These are phyloP conservation scores for Chanos chanos DNA, from an alignment of 2,797 vertebrate genomes.

Conservation along the genomic window DNA sequence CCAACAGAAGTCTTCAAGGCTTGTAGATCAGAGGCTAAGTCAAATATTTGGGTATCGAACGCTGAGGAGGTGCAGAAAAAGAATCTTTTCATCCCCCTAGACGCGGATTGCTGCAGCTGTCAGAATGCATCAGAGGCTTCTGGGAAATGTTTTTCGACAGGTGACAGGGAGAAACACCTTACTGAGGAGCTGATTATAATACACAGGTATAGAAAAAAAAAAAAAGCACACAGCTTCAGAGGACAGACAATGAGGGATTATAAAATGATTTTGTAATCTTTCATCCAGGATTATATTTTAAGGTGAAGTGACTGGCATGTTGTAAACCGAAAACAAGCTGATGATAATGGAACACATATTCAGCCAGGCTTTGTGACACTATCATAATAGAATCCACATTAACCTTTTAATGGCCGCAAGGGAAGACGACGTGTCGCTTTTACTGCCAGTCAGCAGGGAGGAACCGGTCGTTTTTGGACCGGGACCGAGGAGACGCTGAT, in stretches of 20 bases:
- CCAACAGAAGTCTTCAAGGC: conserved; percentile 66
- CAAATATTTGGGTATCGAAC: conserved; percentile 69
- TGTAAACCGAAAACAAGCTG: no score
- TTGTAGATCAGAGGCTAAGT: conserved; percentile 64
- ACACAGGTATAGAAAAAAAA: background rate
- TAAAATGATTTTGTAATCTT: background rate
- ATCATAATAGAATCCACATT: no score
- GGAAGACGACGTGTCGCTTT: no score
- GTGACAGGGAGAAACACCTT: conserved; percentile 52
- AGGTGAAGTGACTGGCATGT: no score
- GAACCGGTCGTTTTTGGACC: no score
- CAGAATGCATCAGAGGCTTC: conserved; percentile 60
- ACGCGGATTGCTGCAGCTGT: conserved; percentile 65
- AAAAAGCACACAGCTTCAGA: conserved; percentile 4
- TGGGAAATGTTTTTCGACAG: conserved; percentile 56
- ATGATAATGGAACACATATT: no score
- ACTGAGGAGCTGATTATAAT: conserved; percentile 54
- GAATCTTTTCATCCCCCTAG: conserved; percentile 63
- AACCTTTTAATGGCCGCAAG: no score
- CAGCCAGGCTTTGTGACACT: no score
- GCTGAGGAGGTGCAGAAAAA: conserved; percentile 52
- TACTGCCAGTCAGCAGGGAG: no score
- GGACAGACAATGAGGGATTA: background rate
- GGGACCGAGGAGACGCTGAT: no score
- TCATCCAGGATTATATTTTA: no score